Base-by-base conservation (phyloP, 2,797 vertebrate genomes). In the Microctenopoma stevenorrisi region DNA sequence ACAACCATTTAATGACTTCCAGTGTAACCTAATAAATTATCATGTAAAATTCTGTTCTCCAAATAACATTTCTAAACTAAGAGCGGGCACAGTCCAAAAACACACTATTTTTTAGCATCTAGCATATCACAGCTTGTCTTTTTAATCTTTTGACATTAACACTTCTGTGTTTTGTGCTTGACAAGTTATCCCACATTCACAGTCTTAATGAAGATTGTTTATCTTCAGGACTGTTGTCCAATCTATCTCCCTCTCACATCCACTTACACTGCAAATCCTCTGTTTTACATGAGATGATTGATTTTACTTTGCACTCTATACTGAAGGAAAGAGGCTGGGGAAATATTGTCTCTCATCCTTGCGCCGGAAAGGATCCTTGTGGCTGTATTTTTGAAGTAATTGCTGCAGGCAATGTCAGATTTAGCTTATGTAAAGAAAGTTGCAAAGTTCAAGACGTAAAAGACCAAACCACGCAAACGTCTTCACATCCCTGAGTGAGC, bases 231-330 rank as follows among this genome's bases (percentile, higher is more conserved):
- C 22, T 22, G 25, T 49, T 28, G 26, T 58, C 42, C 16, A 22
- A 44, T 50, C 51, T 9, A 43, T 61, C 59, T 13, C n/a, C 50
- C 57, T 62, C 37, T 25, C 38, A 28, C n/a, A 2, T 33, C 56
- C 35, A 26, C 14, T 56, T 26, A 10, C n/a, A 49, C 15, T 18
- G 18, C 38, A 18, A 26, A 51, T 57, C 15, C 46, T 51, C 3
- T 26, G 47, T 47, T 74, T n/a, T 28, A 35, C 53, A 67, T 3
- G 2, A 59, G 18, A 72, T 64, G 16, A 61, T 49, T 72, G 51
- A 70, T 60, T 78, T 76, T 16, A 51, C 33, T 42, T 57, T 61
- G 15, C n/a, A 58, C 38, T 55, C 78, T 9, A 56, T 68, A 33
- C 48, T 60, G 60, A 46, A 50, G n/a, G 7, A 40, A 66, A 35